Conservation (phyloP, 2,797 vertebrate species). For the Clarias laeviceps region DNA sequence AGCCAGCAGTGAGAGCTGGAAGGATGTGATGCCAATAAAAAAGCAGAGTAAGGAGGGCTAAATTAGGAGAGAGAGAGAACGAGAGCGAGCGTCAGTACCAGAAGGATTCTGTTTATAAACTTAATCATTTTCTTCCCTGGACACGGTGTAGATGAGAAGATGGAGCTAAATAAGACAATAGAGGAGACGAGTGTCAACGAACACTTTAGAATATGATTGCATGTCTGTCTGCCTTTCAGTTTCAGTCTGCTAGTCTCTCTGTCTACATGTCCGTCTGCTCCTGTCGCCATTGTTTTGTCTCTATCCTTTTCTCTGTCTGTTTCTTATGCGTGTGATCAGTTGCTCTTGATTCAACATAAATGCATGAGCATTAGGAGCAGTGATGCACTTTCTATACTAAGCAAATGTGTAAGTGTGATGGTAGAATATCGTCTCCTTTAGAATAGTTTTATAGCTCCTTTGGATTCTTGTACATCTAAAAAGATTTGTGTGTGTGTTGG, state of each 20-base stretch:
- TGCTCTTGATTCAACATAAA: not conserved
- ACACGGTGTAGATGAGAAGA: not conserved
- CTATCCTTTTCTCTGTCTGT: not conserved
- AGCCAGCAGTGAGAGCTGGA: conserved; percentile 8
- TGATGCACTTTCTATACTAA: not conserved
- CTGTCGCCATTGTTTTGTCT: not conserved
- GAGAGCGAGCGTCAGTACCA: not conserved
- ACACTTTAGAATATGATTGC: not conserved
- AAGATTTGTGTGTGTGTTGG: no score
- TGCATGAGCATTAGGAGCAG: not conserved
- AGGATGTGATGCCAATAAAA: conserved; percentile 7
- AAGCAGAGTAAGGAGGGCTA: not conserved
- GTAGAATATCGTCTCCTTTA: not conserved
- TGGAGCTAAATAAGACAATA: not conserved
- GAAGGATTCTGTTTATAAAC: conserved; percentile 2
- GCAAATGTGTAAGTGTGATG: not conserved
- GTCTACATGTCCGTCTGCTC: not conserved
- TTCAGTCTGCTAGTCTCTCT: not conserved
- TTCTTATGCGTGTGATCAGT: not conserved
- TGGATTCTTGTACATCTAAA: not conserved
- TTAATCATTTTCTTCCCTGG: not conserved
- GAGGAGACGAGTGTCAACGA: not conserved
- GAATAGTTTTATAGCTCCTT: not conserved
- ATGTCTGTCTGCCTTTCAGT: not conserved
- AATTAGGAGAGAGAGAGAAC: conserved; percentile 7